phyloP scores from a whole-genome alignment of 2,888 invertebrate genomes.

The Caenorhabditis sp. region DNA sequence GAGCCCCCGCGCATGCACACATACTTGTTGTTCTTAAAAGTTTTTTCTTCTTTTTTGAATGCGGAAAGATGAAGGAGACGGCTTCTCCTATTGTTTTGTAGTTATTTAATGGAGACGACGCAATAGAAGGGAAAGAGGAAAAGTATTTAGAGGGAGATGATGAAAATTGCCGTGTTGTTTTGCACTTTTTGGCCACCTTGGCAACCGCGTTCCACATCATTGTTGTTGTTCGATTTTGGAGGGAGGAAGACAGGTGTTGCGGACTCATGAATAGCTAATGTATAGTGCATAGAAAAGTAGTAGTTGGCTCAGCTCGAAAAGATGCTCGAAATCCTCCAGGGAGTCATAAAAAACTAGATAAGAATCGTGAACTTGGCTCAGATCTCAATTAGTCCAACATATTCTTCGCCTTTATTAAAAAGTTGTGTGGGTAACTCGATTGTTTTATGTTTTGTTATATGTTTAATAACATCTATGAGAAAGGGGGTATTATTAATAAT shows the following conservation, averaged over 20 bases:
- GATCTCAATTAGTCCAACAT: neutral
- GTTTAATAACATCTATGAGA: neutral
- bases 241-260: neutral
- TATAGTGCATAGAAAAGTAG: neutral
- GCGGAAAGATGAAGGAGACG: constrained; percentile 3
- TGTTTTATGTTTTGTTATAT: neutral
- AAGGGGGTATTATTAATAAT: neutral
- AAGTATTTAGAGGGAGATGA: neutral
- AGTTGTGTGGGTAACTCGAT: neutral
- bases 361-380: no score
- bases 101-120: constrained; percentile 5
- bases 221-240: neutral
- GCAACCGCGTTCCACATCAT: neutral
- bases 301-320: no score
- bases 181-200: constrained; percentile 30
- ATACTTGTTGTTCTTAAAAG: constrained; percentile 21
- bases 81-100: constrained; percentile 17
- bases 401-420: neutral
- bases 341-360: no score
- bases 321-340: no score
- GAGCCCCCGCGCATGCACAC: constrained; percentile 8
- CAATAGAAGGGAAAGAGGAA: constrained; percentile 18
- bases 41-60: no score
- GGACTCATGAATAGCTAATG: neutral
- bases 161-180: constrained; percentile 18